These are phyloP conservation scores for Arnoldichthys spilopterus DNA, from an alignment of 2,797 vertebrate genomes.

Conservation along the genomic window DNA sequence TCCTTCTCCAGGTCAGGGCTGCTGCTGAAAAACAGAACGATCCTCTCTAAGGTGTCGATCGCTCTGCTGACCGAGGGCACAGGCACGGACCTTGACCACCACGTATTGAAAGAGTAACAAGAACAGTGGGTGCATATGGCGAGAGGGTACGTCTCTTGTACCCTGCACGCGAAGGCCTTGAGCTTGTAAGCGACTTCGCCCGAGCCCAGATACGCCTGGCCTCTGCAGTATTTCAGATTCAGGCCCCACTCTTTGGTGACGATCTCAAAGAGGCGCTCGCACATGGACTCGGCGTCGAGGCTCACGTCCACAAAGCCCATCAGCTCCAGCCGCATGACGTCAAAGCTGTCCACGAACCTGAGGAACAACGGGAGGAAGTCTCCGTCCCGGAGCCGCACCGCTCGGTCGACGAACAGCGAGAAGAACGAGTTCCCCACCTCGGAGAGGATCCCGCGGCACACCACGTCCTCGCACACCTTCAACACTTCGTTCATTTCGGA, in stretches of 20 bases:
- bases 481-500: conserved; percentile 85
- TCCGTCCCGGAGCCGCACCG: conserved; percentile 73
- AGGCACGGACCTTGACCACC: conserved; percentile 83
- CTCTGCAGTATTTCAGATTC: conserved; percentile 80
- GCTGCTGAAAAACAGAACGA: conserved; percentile 78
- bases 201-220: conserved; percentile 82
- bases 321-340: conserved; percentile 82
- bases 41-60: conserved; percentile 79
- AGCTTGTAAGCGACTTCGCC: conserved; percentile 82
- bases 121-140: conserved; percentile 84
- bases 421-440: conserved; percentile 81
- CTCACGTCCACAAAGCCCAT: conserved; percentile 79
- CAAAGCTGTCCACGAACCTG: conserved; percentile 83
- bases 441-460: conserved; percentile 76
- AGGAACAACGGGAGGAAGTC: conserved; percentile 80
- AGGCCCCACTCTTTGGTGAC: conserved; percentile 78
- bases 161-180: conserved; percentile 83
- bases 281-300: conserved; percentile 76
- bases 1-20: conserved; percentile 74
- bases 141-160: conserved; percentile 82
- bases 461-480: conserved; percentile 77
- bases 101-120: conserved; percentile 83
- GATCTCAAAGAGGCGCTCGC: conserved; percentile 72
- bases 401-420: conserved; percentile 81
- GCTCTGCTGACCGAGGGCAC: conserved; percentile 78